Percentiles rank a stretch among this genome's conserved stretches.
These are phyloP conservation scores for Clitarchus hookeri DNA, from an alignment of 2,888 invertebrate genomes.

Conservation along the genomic window DNA sequence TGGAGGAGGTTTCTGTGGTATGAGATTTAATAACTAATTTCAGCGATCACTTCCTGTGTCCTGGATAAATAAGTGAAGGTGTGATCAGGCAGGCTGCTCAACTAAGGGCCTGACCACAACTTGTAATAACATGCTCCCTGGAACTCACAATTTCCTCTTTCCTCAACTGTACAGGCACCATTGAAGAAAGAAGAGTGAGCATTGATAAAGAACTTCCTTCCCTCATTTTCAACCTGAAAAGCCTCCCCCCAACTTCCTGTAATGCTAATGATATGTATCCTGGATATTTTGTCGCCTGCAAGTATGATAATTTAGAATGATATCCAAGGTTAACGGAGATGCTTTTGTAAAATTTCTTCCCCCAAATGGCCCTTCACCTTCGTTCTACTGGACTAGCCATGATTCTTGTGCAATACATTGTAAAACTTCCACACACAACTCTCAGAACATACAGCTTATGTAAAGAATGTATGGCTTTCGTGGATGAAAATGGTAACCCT, in stretches of 20 bases:
- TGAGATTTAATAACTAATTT: no score
- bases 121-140: no score
- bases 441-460: no score
- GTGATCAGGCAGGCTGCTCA: no score
- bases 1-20: no score
- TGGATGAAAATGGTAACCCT: no score
- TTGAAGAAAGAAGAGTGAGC: conserved; percentile 17
- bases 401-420: background rate
- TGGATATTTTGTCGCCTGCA: conserved; percentile 24
- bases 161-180: background rate
- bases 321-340: background rate
- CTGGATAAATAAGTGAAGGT: no score
- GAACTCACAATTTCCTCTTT: conserved; percentile 1
- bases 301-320: background rate
- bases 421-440: background rate
- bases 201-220: conserved; percentile 20
- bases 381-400: background rate
- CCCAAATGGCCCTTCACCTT: background rate
- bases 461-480: no score
- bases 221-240: conserved; percentile 15
- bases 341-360: conserved; percentile 1
- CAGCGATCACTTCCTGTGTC: no score
- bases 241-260: background rate
- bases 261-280: conserved; percentile 18
- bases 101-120: no score